Percentiles rank a stretch among this genome's conserved stretches.
phyloP scores from a whole-genome alignment of 1,140 invertebrate species.

The Drosophila punjabiensis region DNA sequence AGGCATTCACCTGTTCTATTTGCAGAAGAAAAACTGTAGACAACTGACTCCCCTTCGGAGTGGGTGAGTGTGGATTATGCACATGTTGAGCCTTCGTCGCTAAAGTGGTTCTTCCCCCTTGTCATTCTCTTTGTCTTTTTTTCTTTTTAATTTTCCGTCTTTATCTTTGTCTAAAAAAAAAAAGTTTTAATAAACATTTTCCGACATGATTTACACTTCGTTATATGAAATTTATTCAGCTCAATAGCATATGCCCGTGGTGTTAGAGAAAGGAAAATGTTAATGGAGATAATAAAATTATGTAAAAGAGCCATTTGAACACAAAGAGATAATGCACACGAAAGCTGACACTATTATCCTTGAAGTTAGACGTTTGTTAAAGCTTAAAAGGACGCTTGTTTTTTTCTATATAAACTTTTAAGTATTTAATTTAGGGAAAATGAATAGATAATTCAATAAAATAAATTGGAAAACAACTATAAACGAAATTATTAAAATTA shows the following conservation, averaged over 20 bases:
- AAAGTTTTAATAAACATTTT: constrained; percentile 71
- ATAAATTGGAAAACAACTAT: too few species aligned
- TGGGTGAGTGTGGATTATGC: constrained; percentile 59
- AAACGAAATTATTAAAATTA: not conserved
- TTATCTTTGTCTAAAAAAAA: constrained; percentile 30
- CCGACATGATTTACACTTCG: constrained; percentile 57
- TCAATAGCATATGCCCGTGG: constrained; percentile 4
- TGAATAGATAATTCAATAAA: too few species aligned
- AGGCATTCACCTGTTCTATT: constrained; percentile 59
- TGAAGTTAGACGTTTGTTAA: not conserved
- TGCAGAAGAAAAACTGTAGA: constrained; percentile 47
- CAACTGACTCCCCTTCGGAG: not conserved
- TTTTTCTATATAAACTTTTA: not conserved
- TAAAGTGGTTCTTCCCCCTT: constrained; percentile 47
- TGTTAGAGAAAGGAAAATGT: constrained; percentile 2
- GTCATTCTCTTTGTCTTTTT: constrained; percentile 13
- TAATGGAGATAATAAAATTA: constrained; percentile 22
- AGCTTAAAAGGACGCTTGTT: too few species aligned
- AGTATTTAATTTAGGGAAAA: not conserved
- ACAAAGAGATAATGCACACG: not conserved
- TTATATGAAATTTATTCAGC: constrained; percentile 42
- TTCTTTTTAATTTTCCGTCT: constrained; percentile 5
- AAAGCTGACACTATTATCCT: not conserved
- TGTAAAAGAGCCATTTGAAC: constrained; percentile 18
- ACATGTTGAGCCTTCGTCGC: constrained; percentile 63